Percentiles rank a stretch among this genome's conserved stretches.
Conservation (phyloP, 2,797 vertebrate species). For the Erithacus rubecula region DNA sequence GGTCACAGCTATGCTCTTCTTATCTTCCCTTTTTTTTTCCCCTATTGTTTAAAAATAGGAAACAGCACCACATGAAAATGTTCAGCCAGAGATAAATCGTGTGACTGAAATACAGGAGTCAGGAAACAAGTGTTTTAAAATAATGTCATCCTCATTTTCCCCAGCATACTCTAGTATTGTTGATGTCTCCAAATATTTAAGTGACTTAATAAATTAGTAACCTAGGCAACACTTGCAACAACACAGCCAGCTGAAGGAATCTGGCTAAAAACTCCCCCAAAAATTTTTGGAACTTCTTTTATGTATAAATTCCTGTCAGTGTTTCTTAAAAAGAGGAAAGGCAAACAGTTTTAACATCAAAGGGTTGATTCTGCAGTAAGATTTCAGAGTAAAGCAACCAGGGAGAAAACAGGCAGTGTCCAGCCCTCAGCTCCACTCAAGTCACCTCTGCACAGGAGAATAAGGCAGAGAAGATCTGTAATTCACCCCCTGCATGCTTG, state of each 20-base stretch:
- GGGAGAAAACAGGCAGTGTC: neutral
- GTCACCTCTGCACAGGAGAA: neutral
- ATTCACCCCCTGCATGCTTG: neutral
- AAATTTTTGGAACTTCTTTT: neutral
- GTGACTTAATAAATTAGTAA: slow-evolving; percentile 41
- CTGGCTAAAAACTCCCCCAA: neutral
- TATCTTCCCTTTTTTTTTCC: slow-evolving; percentile 27
- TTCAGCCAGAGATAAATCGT: slow-evolving; percentile 16
- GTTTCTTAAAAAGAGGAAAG: neutral
- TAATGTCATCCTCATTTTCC: slow-evolving; percentile 32
- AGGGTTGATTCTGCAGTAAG: slow-evolving; percentile 4
- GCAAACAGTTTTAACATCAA: slow-evolving; percentile 31
- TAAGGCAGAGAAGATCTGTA: neutral
- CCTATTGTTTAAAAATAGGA: slow-evolving; percentile 67
- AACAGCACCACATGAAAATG: slow-evolving; percentile 50
- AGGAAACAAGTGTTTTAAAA: slow-evolving; percentile 48
- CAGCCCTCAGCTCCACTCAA: neutral
- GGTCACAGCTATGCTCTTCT: slow-evolving; percentile 47
- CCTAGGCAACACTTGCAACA: slow-evolving; percentile 31
- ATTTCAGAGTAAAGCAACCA: neutral
- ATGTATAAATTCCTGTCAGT: slow-evolving; percentile 2
- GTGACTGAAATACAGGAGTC: slow-evolving; percentile 27
- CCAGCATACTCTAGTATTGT: neutral
- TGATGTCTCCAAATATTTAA: slow-evolving; percentile 31
- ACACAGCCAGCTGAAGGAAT: neutral